Evolutionary conservation across 2,797 vertebrate species (phyloP), one percentile per base, ranked within the genome.

Genomic region (Channallabes apus): DNA sequence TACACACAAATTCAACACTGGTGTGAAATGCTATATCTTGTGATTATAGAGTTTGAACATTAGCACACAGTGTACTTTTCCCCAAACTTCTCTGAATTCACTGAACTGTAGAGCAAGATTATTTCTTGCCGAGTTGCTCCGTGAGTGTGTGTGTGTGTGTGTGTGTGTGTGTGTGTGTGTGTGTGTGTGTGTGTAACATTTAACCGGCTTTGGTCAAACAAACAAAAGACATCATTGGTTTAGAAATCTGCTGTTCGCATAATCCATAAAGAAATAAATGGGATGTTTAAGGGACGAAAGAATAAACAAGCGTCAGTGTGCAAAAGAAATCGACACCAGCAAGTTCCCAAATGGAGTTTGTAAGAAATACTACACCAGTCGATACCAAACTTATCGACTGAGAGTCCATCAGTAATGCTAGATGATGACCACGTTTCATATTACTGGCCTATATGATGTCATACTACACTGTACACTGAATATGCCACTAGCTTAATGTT

Each of bases 251-350:
- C 32, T 64, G 32, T 18, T 80, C 24, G 46, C 35, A 27, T 62
- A 62, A 80, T 64, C 59, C 59, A 64, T 46, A 80, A 4, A 11
- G 22, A 80, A n/a, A 80, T 46, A n/a, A 80, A 80, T 46, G 59
- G 24, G 15, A 46, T 61, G 78, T 80, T 80, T 46, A 64, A 46
- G 15, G 15, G 61, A 46, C 56, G 15, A 35, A 59, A 58, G 9
- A 77, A 77, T 3, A 77, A 76, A 76, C 58, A 62, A 14, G 62
- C 41, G 14, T 14, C 22, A n/a, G 17, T 18, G 38, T 2, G 24
- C 14, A 27, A 46, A 64, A 64, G 41, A 80, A 78, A 64, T 64
- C 58, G 27, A 41, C 77, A 27, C 59, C 35, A 41, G 35, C 58
- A 79, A 27, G 35, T 18, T 79, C 38, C 14, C 38, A 80, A 27